These are phyloP conservation scores for Chrysocyon brachyurus DNA, from an alignment of 2,797 vertebrate genomes.

Conservation along the genomic window DNA sequence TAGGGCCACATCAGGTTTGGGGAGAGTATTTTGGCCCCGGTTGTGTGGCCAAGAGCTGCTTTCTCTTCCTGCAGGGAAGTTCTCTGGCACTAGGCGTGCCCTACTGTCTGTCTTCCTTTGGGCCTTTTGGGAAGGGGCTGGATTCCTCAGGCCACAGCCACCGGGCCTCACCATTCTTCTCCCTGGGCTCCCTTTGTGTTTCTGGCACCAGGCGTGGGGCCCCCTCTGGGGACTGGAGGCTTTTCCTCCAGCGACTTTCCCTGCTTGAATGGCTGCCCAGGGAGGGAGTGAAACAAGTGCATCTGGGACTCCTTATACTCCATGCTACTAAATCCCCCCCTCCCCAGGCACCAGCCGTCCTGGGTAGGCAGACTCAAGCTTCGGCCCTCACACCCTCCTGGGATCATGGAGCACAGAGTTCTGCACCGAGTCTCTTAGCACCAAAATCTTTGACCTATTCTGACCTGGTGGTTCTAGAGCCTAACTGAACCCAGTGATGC, in stretches of 20 bases:
- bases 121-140: constrained; percentile 69
- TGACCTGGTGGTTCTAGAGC: not conserved
- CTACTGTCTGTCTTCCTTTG: not conserved
- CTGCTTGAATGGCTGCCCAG: constrained; percentile 75
- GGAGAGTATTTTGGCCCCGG: not conserved
- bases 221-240: constrained; percentile 81
- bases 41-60: constrained; percentile 4
- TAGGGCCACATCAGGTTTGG: not conserved
- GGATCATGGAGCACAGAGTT: not conserved
- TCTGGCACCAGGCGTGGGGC: constrained; percentile 81
- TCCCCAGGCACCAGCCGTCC: not conserved
- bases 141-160: constrained; percentile 79
- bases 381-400: not conserved
- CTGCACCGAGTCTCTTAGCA: not conserved
- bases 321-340: not conserved
- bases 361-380: not conserved
- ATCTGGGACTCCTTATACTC: constrained; percentile 56
- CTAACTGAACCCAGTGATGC: not conserved
- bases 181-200: constrained; percentile 83
- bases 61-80: constrained; percentile 19
- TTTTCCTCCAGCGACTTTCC: constrained; percentile 76
- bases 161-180: constrained; percentile 78
- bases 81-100: constrained; percentile 4
- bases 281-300: constrained; percentile 76
- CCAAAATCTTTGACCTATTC: not conserved